Percentiles rank a stretch among this genome's conserved stretches.
These are phyloP conservation scores for Napeogenes sylphis DNA, from an alignment of 2,888 invertebrate genomes.

Conservation along the genomic window DNA sequence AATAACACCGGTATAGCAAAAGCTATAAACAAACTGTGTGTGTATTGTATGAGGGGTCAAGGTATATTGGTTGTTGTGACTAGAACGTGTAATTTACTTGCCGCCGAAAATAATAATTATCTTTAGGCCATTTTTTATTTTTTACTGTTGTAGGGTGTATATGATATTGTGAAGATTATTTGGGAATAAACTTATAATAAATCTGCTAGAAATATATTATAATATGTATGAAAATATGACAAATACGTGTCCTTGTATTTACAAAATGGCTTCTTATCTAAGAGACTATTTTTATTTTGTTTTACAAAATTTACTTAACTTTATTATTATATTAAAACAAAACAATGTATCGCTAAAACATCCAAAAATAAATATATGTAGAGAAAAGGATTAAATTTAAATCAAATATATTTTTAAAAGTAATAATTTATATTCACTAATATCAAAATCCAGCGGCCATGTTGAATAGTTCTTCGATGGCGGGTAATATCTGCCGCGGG, in stretches of 20 bases:
- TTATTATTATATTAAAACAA: neutral
- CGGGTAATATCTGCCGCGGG: conserved; percentile 58
- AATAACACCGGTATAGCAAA: conserved; percentile 47
- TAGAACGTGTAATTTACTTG: conserved; percentile 62
- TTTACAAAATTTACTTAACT: too few relatives aligned
- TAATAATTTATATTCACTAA: conserved; percentile 25
- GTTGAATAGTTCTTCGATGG: conserved; percentile 60
- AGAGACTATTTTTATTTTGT: too few relatives aligned
- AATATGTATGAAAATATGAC: neutral
- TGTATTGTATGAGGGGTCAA: conserved; percentile 26
- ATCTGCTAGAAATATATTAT: neutral
- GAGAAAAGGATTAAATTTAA: too few relatives aligned
- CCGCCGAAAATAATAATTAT: conserved; percentile 69
- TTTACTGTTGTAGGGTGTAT: conserved; percentile 43
- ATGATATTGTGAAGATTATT: conserved; percentile 16
- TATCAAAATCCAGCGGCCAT: conserved; percentile 53
- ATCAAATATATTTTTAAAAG: too few relatives aligned
- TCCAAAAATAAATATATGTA: too few relatives aligned
- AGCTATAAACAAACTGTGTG: conserved; percentile 27
- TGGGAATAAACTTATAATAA: conserved; percentile 2
- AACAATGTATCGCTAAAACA: neutral
- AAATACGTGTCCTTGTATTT: neutral
- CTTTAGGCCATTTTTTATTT: conserved; percentile 49
- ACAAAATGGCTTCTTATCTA: too few relatives aligned
- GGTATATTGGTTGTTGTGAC: conserved; percentile 32